A percentile compares a stretch with the other conserved stretches of the same genome.
These are phyloP conservation scores for Tryphoninae sp. DNA, from an alignment of 2,888 invertebrate genomes.

Conservation along the genomic window DNA sequence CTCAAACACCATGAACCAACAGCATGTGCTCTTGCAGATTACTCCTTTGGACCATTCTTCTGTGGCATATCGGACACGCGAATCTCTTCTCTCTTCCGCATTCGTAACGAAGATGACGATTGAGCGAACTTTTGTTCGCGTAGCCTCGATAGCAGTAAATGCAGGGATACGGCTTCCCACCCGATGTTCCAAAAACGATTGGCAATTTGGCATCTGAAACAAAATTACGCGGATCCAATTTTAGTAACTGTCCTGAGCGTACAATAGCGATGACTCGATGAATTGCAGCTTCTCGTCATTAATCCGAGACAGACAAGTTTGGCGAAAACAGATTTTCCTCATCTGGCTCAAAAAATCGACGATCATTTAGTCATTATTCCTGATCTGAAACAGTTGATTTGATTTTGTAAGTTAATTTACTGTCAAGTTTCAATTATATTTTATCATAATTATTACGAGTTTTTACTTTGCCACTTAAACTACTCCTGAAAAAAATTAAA, in stretches of 20 bases:
- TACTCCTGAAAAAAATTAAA: background rate
- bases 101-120: constrained; percentile 72
- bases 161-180: constrained; percentile 66
- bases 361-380: too few species aligned
- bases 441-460: too few species aligned
- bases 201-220: constrained; percentile 67
- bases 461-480: too few species aligned
- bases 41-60: constrained; percentile 64
- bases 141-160: constrained; percentile 72
- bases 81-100: constrained; percentile 71
- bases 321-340: too few species aligned
- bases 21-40: constrained; percentile 69
- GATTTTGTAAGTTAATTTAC: too few species aligned
- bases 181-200: constrained; percentile 60
- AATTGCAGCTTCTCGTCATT: background rate
- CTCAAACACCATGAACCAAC: constrained; percentile 62
- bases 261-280: background rate
- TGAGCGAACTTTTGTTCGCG: constrained; percentile 78
- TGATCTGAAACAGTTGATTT: too few species aligned
- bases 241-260: constrained; percentile 67
- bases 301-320: background rate
- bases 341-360: too few species aligned
- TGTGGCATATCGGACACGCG: constrained; percentile 71
- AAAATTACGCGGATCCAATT: constrained; percentile 55
- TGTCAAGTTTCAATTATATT: too few species aligned